Base-by-base conservation (phyloP, 2,888 invertebrate species). In the Noctua janthina region DNA sequence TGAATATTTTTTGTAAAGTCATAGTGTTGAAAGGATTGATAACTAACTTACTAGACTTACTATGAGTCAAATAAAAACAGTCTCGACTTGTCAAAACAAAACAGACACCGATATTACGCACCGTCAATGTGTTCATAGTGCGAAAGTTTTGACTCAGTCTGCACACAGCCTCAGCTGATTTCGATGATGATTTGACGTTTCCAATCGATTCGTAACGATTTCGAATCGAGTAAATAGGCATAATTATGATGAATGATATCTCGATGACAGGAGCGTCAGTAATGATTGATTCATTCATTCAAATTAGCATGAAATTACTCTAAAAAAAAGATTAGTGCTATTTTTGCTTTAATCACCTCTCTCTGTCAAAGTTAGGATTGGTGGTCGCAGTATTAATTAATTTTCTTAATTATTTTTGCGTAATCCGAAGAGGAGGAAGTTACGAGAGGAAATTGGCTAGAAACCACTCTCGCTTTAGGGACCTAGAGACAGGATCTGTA, bases 191-290 rank as follows among this genome's bases (percentile, higher is more conserved):
- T 76, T 83, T 64, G 56, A 79, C 67, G 83, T 67, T 82, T 82
- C 51, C n/a, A 78, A 73, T 86, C 59, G 35, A 72, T 72, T 74
- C 15, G 71, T 56, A 74, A 84, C 64, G 72, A 66, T 86, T 85
- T 83, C 56, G 56, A 49, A 82, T 75, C 64, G 54, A 76, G 70
- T 85, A 86, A 82, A 82, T 69, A 68, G 29, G 51, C 49, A 64
- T 71, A 70, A 81, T 70, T 85, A 74, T 71, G 46, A 51, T 35
- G 59, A 74, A 64, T 59, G 85, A 73, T 54, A 64, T 51, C 35
- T 69, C 49, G 54, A 29, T 69, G n/a, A 51, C 56, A 29, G 17
- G 39, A 66, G n/a, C 43, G 56, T 73, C 20, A 49, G 56, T 73
- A 73, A 69, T 73, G n/a, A 71, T 78, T 84, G 54, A 79, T 68